phyloP scores from a whole-genome alignment of 2,888 invertebrate species.

The Andrena haemorrhoa region DNA sequence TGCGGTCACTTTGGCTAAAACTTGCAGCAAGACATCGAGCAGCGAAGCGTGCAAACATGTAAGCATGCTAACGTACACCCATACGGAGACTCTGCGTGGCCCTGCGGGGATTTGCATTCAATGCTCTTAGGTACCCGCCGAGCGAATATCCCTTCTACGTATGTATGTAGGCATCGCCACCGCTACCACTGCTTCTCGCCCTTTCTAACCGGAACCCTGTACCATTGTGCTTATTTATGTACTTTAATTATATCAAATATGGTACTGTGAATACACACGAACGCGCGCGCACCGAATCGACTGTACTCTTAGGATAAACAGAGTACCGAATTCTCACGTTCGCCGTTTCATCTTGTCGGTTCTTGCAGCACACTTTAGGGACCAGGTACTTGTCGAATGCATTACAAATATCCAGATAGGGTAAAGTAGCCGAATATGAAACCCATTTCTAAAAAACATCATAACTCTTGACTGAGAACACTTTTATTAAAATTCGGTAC shows the following conservation, averaged over 20 bases:
- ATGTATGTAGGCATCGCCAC: slow-evolving; percentile 42
- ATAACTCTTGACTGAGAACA: too few relatives aligned
- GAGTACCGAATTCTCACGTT: not conserved
- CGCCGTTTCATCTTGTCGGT: too few relatives aligned
- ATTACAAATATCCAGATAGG: too few relatives aligned
- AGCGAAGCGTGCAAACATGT: slow-evolving; percentile 42
- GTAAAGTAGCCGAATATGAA: too few relatives aligned
- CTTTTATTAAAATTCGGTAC: too few relatives aligned
- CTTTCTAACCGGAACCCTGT: slow-evolving; percentile 75
- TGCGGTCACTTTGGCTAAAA: slow-evolving; percentile 49
- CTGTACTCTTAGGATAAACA: not conserved
- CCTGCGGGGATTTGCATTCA: slow-evolving; percentile 83
- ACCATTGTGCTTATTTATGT: slow-evolving; percentile 84
- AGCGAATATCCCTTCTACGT: slow-evolving; percentile 58
- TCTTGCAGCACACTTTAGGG: too few relatives aligned
- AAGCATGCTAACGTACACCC: slow-evolving; percentile 40
- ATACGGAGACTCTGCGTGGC: slow-evolving; percentile 50
- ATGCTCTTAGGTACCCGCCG: slow-evolving; percentile 79
- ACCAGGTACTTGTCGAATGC: too few relatives aligned
- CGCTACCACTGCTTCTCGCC: slow-evolving; percentile 52
- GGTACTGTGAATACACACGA: slow-evolving; percentile 73
- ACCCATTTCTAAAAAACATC: too few relatives aligned
- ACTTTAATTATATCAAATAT: slow-evolving; percentile 85
- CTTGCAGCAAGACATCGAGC: slow-evolving; percentile 42
- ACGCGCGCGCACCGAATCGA: slow-evolving; percentile 17